Evolutionary conservation across 2,113 vertebrate genomes (phyloP).

Genomic region (Lucifuga dentata): DNA sequence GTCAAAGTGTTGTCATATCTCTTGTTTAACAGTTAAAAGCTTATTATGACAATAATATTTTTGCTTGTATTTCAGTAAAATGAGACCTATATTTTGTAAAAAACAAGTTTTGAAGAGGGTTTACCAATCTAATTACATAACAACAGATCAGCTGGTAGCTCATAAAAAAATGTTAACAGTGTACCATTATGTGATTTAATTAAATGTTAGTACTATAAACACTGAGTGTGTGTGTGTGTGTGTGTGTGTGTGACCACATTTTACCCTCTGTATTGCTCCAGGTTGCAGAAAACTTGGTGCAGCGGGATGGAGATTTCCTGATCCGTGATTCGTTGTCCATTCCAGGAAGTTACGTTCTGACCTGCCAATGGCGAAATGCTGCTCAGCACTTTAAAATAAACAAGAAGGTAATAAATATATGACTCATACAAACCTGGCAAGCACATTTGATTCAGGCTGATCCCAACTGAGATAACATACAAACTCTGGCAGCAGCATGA

Average conservation of each 20-base stretch:
- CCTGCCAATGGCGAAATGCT: conserved; percentile 93
- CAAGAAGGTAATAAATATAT: conserved; percentile 71
- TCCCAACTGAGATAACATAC: too few relatives aligned
- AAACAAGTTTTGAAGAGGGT: conserved; percentile 10
- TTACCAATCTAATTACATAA: conserved; percentile 18
- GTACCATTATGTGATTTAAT: conserved; percentile 42
- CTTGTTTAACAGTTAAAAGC: too few relatives aligned
- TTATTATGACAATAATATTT: too few relatives aligned
- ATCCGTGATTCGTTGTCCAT: conserved; percentile 95
- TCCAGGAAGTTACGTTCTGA: conserved; percentile 95
- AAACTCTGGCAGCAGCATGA: too few relatives aligned
- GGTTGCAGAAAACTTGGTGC: conserved; percentile 92
- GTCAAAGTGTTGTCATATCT: too few relatives aligned
- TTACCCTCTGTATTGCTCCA: conserved; percentile 58
- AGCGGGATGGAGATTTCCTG: conserved; percentile 96
- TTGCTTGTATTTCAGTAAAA: too few relatives aligned
- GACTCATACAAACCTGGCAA: neutral
- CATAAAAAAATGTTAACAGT: conserved; percentile 10
- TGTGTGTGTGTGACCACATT: neutral
- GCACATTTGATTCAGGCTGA: too few relatives aligned
- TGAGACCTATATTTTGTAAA: too few relatives aligned
- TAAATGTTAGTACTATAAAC: conserved; percentile 55
- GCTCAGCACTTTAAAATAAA: conserved; percentile 98
- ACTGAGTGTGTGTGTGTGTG: neutral
- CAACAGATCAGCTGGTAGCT: conserved; percentile 6